Conservation (phyloP, 2,888 invertebrate species). For the Trichopoda pennipes region DNA sequence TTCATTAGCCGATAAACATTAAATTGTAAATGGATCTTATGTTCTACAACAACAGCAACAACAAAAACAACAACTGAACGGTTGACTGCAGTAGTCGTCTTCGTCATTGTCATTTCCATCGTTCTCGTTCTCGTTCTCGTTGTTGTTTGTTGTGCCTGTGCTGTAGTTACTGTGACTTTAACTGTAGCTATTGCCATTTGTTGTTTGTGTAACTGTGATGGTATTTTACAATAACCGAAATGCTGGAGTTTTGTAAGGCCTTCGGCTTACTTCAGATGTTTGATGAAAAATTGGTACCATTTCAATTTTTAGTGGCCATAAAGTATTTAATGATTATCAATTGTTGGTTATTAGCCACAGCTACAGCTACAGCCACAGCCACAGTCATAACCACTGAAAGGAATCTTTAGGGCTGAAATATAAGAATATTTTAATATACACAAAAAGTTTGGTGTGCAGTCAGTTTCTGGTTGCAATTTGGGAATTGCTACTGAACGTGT, state of each 20-base stretch:
- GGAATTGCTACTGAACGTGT: constrained; percentile 64
- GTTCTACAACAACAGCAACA: constrained; percentile 18
- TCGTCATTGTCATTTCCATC: no score
- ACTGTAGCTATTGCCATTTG: constrained; percentile 46
- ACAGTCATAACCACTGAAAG: constrained; percentile 66
- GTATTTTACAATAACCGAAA: constrained; percentile 53
- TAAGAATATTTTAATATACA: constrained; percentile 26
- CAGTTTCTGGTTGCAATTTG: constrained; percentile 36
- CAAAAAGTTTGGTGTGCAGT: constrained; percentile 32
- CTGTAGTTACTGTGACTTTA: constrained; percentile 24
- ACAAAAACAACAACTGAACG: constrained; percentile 24
- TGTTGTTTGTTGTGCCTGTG: constrained; percentile 40
- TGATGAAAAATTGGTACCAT: constrained; percentile 80
- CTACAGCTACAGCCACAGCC: no score
- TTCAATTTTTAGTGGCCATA: constrained; percentile 80
- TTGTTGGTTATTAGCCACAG: constrained; percentile 72
- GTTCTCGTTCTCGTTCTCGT: constrained; percentile 1
- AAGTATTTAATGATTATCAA: constrained; percentile 75
- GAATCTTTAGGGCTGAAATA: constrained; percentile 20
- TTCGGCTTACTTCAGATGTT: constrained; percentile 78
- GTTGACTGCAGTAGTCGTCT: constrained; percentile 31
- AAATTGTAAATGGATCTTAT: constrained; percentile 73
- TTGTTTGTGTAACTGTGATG: constrained; percentile 49
- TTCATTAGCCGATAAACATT: constrained; percentile 81
- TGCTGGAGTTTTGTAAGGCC: constrained; percentile 65